Base-by-base conservation (phyloP, 2,797 vertebrate genomes). In the Girardinus metallicus region DNA sequence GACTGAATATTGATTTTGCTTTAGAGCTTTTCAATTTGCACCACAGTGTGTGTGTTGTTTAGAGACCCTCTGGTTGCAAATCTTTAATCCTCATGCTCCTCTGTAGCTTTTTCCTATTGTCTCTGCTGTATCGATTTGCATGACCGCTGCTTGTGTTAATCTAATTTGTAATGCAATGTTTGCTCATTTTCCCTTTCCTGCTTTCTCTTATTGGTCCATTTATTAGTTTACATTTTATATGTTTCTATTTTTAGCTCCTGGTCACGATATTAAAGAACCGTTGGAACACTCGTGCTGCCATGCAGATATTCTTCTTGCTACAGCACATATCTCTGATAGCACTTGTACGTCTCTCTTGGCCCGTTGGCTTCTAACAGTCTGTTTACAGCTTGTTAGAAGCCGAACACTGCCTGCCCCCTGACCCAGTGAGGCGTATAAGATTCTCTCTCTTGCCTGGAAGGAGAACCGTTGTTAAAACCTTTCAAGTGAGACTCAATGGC, bases 391-490 rank as follows among this genome's bases (percentile, higher is more conserved):
- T 73, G 80, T 29, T 80, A 90, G 75, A 83, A 83, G 64, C 79
- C 86, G 80, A 74, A 87, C 53, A 80, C 77, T 78, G 79, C 44
- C 80, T 70, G 78, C 76, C 88, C 82, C 57, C 70, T 76, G 85
- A 91, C 83, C 89, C 85, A 82, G 5, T 77, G 74, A 78, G 80
- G 80, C 39, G 49, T 85, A 74, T 18, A 9, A 73, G 79, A 72
- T 78, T 84, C 83, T 41, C 57, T 41, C 82, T 60, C 43, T 18
- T 82, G 85, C 80, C 81, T 87, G 81, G 79, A 77, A 76, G 84
- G 86, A 68, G 85, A 92, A 79, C 73, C 71, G 62, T 71, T 85
- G 81, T 85, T 86, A 81, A 86, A 87, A 83, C 79, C 86, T 85
- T 82, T 86, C 68, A 80, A 87, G 87, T 81, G 51, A 84, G 75